Percentiles rank a stretch among this genome's conserved stretches.
Evolutionary conservation across 2,797 vertebrate genomes (phyloP).

Genomic region (Lagorchestes hirsutus): DNA sequence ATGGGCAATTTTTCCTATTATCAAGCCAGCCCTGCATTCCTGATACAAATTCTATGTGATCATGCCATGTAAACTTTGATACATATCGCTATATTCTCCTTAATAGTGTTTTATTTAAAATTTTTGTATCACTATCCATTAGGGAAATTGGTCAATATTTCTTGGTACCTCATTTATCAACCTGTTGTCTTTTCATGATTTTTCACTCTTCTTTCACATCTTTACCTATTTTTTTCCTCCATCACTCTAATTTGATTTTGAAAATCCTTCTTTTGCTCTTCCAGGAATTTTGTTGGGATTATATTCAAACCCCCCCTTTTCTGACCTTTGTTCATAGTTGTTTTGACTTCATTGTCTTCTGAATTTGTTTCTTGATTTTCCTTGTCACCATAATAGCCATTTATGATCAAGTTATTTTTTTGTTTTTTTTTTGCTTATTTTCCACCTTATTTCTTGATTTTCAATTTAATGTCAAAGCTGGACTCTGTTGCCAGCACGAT

Average conservation of each 20-base stretch:
- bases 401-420: not conserved
- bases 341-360: not conserved
- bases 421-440: not conserved
- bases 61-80: too few relatives aligned
- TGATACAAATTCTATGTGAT: not conserved
- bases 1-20: not conserved
- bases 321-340: not conserved
- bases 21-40: not conserved
- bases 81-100: too few relatives aligned
- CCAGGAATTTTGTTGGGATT: not conserved
- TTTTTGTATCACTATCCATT: not conserved
- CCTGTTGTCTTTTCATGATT: not conserved
- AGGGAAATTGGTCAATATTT: not conserved
- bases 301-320: not conserved
- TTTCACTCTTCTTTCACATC: not conserved
- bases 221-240: not conserved
- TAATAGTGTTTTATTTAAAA: not conserved
- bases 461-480: not conserved
- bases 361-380: not conserved
- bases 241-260: not conserved
- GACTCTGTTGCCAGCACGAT: not conserved
- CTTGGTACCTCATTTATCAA: not conserved
- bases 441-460: not conserved
- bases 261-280: not conserved
- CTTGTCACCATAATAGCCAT: not conserved